phyloP scores from a whole-genome alignment of 2,113 vertebrate species.

The Australoheros scitulus region DNA sequence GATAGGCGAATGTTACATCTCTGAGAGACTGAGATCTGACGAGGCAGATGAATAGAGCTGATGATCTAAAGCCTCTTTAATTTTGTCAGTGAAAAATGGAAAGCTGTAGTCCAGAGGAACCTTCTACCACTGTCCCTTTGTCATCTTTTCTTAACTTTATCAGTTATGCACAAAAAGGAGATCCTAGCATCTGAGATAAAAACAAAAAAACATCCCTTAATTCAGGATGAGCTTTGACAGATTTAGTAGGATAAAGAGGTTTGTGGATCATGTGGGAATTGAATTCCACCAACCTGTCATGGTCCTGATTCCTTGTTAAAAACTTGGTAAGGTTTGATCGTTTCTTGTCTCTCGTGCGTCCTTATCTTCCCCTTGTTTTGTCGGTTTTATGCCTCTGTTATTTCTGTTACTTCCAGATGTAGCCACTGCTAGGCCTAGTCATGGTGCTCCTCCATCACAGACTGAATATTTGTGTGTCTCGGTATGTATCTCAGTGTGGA shows the following conservation, averaged over 20 bases:
- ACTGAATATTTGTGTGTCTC: no score
- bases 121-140: slow-evolving; percentile 28
- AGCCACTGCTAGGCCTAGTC: no score
- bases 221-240: background rate
- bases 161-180: background rate
- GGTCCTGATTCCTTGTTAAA: background rate
- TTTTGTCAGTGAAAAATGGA: slow-evolving; percentile 49
- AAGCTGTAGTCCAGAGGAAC: slow-evolving; percentile 9
- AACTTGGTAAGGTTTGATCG: background rate
- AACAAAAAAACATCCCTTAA: slow-evolving; percentile 1
- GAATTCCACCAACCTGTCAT: background rate
- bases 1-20: slow-evolving; percentile 30
- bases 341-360: background rate
- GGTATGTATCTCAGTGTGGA: no score
- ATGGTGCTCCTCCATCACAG: no score
- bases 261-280: background rate
- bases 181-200: slow-evolving; percentile 22
- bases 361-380: background rate
- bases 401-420: background rate
- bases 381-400: background rate
- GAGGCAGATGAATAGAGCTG: slow-evolving; percentile 45
- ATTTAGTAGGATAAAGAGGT: background rate
- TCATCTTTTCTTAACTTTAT: slow-evolving; percentile 31
- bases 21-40: slow-evolving; percentile 51
- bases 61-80: slow-evolving; percentile 56